These are phyloP conservation scores for Cydia pomonella DNA, from an alignment of 1,140 invertebrate genomes.

Conservation along the genomic window DNA sequence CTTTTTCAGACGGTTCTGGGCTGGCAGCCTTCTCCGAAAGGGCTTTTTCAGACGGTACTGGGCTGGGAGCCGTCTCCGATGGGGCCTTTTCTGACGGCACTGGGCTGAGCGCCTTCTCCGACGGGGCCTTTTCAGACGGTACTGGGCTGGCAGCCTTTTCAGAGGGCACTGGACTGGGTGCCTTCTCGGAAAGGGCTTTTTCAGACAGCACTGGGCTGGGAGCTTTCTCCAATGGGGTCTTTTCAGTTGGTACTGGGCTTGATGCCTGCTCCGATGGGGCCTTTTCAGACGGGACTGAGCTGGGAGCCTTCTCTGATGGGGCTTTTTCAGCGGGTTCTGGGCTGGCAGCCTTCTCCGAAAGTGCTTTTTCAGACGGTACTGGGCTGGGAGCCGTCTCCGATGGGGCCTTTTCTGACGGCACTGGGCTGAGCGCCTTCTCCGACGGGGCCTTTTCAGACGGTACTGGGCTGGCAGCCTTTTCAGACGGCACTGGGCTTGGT, in stretches of 20 bases:
- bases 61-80: not conserved
- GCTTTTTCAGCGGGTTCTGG: conserved; percentile 4
- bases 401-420: not conserved
- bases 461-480: conserved; percentile 20
- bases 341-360: not conserved
- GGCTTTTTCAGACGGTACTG: not conserved
- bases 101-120: not conserved
- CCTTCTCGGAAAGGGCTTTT: not conserved
- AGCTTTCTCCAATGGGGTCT: not conserved
- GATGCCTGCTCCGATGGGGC: not conserved
- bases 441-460: conserved; percentile 9
- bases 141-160: not conserved
- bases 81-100: not conserved
- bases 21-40: not conserved
- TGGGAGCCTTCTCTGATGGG: not conserved
- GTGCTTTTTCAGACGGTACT: conserved; percentile 9
- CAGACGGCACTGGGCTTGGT: conserved; percentile 3
- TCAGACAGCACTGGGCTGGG: not conserved
- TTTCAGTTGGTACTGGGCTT: not conserved
- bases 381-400: conserved; percentile 25
- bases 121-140: not conserved
- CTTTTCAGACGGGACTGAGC: not conserved
- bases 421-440: not conserved
- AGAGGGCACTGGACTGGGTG: not conserved
- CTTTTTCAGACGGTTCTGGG: not conserved